Evolutionary conservation across 2,797 vertebrate genomes (phyloP), one percentile per base, ranked within the genome.

Genomic region (Clarias pachynema): DNA sequence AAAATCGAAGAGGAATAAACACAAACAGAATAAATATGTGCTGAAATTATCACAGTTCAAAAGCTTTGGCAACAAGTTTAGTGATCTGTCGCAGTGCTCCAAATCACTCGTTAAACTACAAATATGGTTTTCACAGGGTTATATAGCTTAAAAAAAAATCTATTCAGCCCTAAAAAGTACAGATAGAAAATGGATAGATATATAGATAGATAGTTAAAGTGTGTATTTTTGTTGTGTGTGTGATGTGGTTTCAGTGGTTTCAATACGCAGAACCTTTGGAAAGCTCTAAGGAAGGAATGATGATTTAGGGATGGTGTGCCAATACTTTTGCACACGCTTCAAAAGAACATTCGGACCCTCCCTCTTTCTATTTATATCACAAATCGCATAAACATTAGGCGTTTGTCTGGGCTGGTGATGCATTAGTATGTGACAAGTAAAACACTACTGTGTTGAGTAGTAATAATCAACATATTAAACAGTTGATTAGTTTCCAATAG

Each of bases 21-120:
- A 44, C 7, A 44, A 65, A 49, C 16, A 66, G 8, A 29, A 5
- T 53, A 53, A 80, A 53, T 12, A 53, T 12, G 40, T 5, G 26
- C 37, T 20, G 37, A 66, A 65, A 49, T 53, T n/a, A 66, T 65
- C 60, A 80, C 79, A 49, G 79, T 66, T 59, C 56, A 77, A 77
- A 70, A 65, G 72, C 80, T 86, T 82, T 86, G 80, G 80, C 85
- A 78, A 82, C 44, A 65, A 66, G 44, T 49, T 84, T 20, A 59
- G n/a, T 80, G 79, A 66, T 80, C 40, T 66, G 62, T 49, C 62
- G 18, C n/a, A 80, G 62, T 22, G 40, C 78, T 65, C 8, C 37
- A 49, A 14, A 66, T 49, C 40, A 66, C 59, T 29, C 20, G 0
- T 59, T 65, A 29, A 20, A 65, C 59, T 80, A 26, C 60, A 26